A percentile compares a stretch with the other conserved stretches of the same genome.
These are phyloP conservation scores for Pseudomyrmex dendroicus DNA, from an alignment of 1,140 invertebrate species.

Conservation along the genomic window DNA sequence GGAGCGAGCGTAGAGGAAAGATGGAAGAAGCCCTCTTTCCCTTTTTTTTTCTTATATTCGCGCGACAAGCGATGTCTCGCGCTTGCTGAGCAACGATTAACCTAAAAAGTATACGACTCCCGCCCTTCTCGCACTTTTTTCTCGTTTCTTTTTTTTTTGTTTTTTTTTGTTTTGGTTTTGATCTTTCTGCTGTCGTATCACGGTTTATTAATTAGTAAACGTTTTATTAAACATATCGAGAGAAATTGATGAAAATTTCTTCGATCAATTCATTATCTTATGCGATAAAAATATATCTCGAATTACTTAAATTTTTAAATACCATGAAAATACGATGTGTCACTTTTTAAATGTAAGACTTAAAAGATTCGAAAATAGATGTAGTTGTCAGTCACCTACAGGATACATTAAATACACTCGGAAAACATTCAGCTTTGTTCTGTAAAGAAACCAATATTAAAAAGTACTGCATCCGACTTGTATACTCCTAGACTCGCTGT, in stretches of 20 bases:
- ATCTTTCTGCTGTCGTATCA: not conserved
- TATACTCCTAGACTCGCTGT: constrained; percentile 10
- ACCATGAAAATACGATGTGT: not conserved
- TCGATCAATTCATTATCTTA: no score
- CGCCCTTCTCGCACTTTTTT: constrained; percentile 36
- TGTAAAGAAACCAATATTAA: constrained; percentile 6
- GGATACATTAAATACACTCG: not conserved
- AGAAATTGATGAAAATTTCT: no score
- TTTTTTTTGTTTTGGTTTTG: not conserved
- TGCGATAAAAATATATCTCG: no score
- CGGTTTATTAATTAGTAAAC: not conserved
- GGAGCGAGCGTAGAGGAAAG: constrained; percentile 63
- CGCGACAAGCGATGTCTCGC: constrained; percentile 69
- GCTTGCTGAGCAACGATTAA: constrained; percentile 75
- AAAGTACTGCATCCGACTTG: not conserved
- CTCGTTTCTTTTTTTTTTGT: not conserved
- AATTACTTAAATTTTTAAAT: not conserved
- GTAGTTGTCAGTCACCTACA: not conserved
- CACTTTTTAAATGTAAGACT: not conserved
- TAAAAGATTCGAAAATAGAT: not conserved
- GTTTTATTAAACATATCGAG: no score
- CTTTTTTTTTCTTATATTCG: constrained; percentile 63
- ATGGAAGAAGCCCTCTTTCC: constrained; percentile 58
- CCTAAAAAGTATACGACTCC: constrained; percentile 73
- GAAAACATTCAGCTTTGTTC: not conserved